Percentiles rank a stretch among this genome's conserved stretches.
phyloP scores from a whole-genome alignment of 2,113 vertebrate species.

The Pyrgilauda ruficollis region DNA sequence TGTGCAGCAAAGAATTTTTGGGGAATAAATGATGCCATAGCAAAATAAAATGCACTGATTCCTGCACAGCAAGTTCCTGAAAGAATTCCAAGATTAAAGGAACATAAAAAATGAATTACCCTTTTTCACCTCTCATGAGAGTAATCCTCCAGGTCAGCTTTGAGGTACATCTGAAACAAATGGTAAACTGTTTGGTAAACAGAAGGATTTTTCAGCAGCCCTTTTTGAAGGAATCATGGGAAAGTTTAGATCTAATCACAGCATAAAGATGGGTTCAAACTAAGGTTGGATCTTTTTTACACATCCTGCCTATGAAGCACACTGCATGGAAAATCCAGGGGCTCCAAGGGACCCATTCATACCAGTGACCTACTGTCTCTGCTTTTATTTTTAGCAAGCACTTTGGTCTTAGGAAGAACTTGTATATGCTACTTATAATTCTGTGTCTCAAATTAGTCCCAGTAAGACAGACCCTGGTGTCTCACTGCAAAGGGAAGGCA shows the following conservation, averaged over 20 bases:
- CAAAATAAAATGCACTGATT: neutral
- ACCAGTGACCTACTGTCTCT: neutral
- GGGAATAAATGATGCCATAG: neutral
- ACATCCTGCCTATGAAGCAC: conserved; percentile 7
- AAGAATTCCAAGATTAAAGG: conserved; percentile 55
- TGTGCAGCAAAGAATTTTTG: neutral
- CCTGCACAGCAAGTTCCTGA: neutral
- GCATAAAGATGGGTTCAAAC: conserved; percentile 50
- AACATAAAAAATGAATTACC: conserved; percentile 62
- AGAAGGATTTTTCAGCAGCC: conserved; percentile 40
- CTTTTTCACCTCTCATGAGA: conserved; percentile 45
- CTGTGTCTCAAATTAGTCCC: neutral
- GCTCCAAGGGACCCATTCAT: neutral
- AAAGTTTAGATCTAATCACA: conserved; percentile 51
- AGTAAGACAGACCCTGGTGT: neutral
- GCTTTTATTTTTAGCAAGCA: neutral
- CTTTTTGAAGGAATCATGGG: conserved; percentile 22
- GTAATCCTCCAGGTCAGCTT: conserved; percentile 51
- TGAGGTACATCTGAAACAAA: conserved; percentile 62
- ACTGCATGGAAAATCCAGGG: neutral
- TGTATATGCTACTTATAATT: neutral
- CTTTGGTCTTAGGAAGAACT: neutral
- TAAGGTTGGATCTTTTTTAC: conserved; percentile 37
- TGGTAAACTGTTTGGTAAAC: conserved; percentile 56
- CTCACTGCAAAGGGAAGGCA: neutral